Evolutionary conservation across 30 jellyfish, hydroid and myxozoan genomes (phyloP).

Genomic region (Nemopilema nomurai): DNA sequence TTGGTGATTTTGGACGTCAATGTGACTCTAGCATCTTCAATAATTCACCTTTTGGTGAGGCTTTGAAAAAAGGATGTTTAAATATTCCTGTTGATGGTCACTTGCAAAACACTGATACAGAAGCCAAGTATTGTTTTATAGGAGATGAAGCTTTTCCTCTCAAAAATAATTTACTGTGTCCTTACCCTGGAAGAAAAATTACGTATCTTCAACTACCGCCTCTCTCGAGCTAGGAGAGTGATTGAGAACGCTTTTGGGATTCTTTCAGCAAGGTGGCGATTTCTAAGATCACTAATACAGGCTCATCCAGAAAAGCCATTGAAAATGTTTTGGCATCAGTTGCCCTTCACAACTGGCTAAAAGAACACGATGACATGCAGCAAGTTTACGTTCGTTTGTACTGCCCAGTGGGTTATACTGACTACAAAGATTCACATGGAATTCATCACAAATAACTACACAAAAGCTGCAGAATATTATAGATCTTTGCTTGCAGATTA

Average conservation of each 20-base stretch:
- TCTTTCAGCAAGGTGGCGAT: conserved; percentile 5
- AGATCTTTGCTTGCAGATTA: not conserved
- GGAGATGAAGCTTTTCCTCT: conserved; percentile 24
- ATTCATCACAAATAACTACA: conserved; percentile 30
- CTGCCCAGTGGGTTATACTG: conserved; percentile 42
- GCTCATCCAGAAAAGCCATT: conserved; percentile 23
- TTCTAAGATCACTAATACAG: not conserved
- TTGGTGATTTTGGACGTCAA: conserved; percentile 48
- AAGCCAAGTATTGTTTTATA: not conserved
- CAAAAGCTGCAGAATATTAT: conserved; percentile 6
- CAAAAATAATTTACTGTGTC: not conserved
- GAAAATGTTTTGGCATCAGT: conserved; percentile 9
- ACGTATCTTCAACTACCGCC: conserved; percentile 9
- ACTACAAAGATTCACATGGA: conserved; percentile 37
- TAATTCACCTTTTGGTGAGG: conserved; percentile 21
- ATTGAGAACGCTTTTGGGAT: conserved; percentile 30
- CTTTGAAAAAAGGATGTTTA: not conserved
- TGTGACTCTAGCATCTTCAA: conserved; percentile 26
- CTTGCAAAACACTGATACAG: conserved; percentile 14
- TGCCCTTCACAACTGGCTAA: conserved; percentile 47
- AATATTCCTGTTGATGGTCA: conserved; percentile 16
- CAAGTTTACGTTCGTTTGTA: conserved; percentile 13
- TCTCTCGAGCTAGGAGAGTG: conserved; percentile 42
- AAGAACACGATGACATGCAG: conserved; percentile 19
- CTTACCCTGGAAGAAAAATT: conserved; percentile 7